phyloP scores from a whole-genome alignment of 2,888 invertebrate genomes.

The Lordiphosa andalusiaca region DNA sequence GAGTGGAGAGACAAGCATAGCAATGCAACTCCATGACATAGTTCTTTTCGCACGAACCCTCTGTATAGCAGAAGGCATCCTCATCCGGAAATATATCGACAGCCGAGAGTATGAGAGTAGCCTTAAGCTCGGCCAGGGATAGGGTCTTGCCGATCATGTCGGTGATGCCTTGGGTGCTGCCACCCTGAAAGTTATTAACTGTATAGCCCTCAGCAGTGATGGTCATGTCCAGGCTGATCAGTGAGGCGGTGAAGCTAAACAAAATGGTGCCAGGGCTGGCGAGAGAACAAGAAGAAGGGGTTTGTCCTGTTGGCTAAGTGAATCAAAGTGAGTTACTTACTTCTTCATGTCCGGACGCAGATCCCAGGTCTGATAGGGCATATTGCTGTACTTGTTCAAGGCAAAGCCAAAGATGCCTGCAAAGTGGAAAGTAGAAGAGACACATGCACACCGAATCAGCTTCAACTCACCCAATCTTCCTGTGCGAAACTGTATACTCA shows the following conservation, averaged over 20 bases:
- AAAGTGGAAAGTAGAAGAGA: neutral
- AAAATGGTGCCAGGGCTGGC: constrained; percentile 76
- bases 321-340: constrained; percentile 34
- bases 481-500: constrained; percentile 88
- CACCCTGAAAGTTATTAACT: constrained; percentile 79
- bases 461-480: constrained; percentile 83
- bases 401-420: constrained; percentile 87
- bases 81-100: constrained; percentile 91
- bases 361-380: constrained; percentile 94
- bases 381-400: constrained; percentile 86
- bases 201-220: constrained; percentile 80
- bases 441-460: neutral
- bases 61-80: constrained; percentile 88
- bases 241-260: constrained; percentile 82
- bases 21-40: constrained; percentile 87
- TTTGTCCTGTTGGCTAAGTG: too few relatives aligned
- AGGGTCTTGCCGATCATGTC: constrained; percentile 77
- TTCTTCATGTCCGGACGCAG: constrained; percentile 84
- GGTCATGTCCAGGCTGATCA: constrained; percentile 82
- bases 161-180: constrained; percentile 76
- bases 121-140: constrained; percentile 73
- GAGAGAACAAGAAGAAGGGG: neutral
- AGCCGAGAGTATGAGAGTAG: constrained; percentile 83
- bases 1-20: constrained; percentile 89
- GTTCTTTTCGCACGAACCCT: constrained; percentile 86